Percentiles rank a stretch among this genome's conserved stretches.
Evolutionary conservation across 2,888 invertebrate genomes (phyloP).

Genomic region (Cheilosia vulpina): DNA sequence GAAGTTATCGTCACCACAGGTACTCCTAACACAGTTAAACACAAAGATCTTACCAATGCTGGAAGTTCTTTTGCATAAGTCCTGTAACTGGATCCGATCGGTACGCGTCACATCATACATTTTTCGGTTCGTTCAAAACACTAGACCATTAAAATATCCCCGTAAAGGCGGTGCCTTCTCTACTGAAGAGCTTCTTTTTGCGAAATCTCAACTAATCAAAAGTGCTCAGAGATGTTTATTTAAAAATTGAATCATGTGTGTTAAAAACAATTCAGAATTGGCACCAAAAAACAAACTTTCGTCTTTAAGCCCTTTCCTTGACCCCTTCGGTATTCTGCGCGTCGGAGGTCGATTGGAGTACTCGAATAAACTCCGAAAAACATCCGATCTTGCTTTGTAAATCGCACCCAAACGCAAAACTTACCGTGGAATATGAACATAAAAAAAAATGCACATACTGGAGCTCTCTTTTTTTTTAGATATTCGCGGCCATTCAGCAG

Average conservation of each 20-base stretch:
- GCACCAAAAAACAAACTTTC: not conserved
- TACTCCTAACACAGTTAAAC: conserved; percentile 3
- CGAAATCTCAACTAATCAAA: not conserved
- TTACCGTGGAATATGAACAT: not conserved
- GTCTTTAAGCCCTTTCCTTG: not conserved
- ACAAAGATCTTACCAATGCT: not conserved
- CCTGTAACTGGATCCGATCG: not conserved
- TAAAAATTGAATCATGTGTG: not conserved
- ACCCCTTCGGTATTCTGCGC: no score
- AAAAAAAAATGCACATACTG: not conserved
- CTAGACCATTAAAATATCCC: not conserved
- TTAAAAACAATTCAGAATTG: not conserved
- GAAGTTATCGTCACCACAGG: not conserved
- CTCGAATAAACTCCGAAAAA: conserved; percentile 10
- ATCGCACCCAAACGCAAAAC: conserved; percentile 12
- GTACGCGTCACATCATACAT: not conserved
- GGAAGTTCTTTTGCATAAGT: not conserved
- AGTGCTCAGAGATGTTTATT: conserved; percentile 6
- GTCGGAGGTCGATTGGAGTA: no score
- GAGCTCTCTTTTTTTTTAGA: not conserved
- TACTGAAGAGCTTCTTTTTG: not conserved
- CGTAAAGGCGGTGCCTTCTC: not conserved
- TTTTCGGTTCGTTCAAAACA: no score
- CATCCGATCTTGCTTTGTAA: conserved; percentile 34
- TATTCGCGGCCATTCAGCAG: not conserved